These are phyloP conservation scores for Ptilorrhoa leucosticta DNA, from an alignment of 2,113 vertebrate genomes.

Conservation along the genomic window DNA sequence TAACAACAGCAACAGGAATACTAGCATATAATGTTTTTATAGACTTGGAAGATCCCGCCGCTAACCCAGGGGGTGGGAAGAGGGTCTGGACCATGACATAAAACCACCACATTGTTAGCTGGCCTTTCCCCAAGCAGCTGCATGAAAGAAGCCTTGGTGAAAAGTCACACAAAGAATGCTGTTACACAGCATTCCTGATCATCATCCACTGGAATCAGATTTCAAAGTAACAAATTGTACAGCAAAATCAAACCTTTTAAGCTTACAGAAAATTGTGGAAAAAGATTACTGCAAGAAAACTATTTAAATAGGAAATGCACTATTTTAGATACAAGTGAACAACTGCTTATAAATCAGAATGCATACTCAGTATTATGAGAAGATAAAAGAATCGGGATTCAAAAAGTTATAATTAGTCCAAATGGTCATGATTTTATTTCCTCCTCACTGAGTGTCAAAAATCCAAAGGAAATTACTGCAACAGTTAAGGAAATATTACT, in stretches of 20 bases:
- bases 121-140: conserved; percentile 65
- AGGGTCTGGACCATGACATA: conserved; percentile 41
- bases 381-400: background rate
- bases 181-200: conserved; percentile 70
- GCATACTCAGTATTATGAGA: background rate
- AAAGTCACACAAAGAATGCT: conserved; percentile 71
- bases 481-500: background rate
- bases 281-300: conserved; percentile 1
- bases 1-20: background rate
- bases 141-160: conserved; percentile 65
- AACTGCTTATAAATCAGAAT: background rate
- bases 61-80: background rate
- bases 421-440: background rate
- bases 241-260: background rate
- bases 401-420: background rate
- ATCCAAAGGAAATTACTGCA: background rate
- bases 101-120: conserved; percentile 50
- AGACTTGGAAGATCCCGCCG: conserved; percentile 10
- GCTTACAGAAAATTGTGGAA: background rate
- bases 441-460: background rate
- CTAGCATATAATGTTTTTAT: background rate
- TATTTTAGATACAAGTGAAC: background rate
- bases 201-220: conserved; percentile 61
- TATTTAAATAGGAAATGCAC: background rate
- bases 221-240: conserved; percentile 56